Evolutionary conservation across 1,140 invertebrate species (phyloP).

Genomic region (Nasonia giraulti): DNA sequence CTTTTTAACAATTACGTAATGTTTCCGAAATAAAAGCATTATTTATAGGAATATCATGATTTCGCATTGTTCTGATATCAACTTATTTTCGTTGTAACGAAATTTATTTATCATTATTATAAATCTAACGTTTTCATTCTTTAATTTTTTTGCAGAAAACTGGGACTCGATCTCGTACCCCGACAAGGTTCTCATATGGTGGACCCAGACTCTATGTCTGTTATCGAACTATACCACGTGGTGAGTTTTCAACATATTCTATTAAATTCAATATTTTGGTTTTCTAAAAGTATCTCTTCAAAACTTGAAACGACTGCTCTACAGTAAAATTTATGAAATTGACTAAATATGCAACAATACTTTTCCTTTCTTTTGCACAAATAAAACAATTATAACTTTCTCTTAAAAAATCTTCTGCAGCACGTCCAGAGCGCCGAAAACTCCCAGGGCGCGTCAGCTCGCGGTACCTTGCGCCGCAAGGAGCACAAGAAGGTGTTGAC

Average conservation of each 20-base stretch:
- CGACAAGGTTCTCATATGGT: constrained; percentile 90
- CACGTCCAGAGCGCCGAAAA: constrained; percentile 89
- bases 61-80: no score
- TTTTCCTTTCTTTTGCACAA: background rate
- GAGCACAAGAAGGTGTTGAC: constrained; percentile 82
- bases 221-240: constrained; percentile 91
- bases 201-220: constrained; percentile 89
- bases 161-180: constrained; percentile 93
- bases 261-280: no score
- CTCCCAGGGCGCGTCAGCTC: constrained; percentile 84
- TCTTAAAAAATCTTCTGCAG: constrained; percentile 59
- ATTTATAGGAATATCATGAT: no score
- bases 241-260: constrained; percentile 66
- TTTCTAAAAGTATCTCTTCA: no score
- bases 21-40: no score
- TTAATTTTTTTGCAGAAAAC: constrained; percentile 82
- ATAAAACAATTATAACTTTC: background rate
- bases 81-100: no score
- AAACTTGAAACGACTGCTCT: background rate
- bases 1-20: no score
- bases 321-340: no score
- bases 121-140: background rate
- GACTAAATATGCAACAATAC: no score
- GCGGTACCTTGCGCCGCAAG: constrained; percentile 82
- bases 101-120: no score